Evolutionary conservation across 2,113 vertebrate species (phyloP), one percentile per base, ranked within the genome.

Genomic region (Epinephelus cyanopodus): DNA sequence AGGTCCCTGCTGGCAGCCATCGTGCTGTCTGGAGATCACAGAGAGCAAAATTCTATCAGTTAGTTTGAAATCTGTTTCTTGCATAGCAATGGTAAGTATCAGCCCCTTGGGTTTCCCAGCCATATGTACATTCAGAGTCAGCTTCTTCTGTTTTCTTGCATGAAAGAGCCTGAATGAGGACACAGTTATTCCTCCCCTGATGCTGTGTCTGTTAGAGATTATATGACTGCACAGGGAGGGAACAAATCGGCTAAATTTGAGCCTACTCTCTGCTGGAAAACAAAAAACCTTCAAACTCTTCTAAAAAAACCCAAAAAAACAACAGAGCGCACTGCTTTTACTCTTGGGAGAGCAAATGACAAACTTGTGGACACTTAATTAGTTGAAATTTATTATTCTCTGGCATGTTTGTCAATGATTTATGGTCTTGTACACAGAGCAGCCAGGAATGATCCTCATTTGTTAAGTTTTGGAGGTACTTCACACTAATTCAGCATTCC

Each of bases 401-500:
- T 56, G 29, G 29, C 42, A 12, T 60, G 23, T 79, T 62, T 65
- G 42, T 61, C 52, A 27, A 4, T 61, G 47, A 82, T 66, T 74
- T 37, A 60, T 13, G 5, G 58, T n/a, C 17, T 74, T 77, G 15
- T 84, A 39, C 9, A 63, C 47, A 77, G 8, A 76, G 61, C 70
- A 67, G 65, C 45, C 1, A 1, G 6, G 47, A 74, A 69, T 68
- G 57, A 70, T 77, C 39, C 67, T 52, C 57, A 64, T 70, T 77
- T 82, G 73, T 87, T 74, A 27, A 61, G 18, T 13, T 74, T 86
- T 73, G 5, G 50, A 74, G 77, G 23, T 56, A 29, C 65, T 74
- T 67, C 37, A 45, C 25, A 23, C 74, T 57, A 84, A 83, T 87
- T 83, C 82, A 77, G 37, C 88, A 91, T 93, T 92, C 87, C 92